phyloP scores from a whole-genome alignment of 2,888 invertebrate species.

The Temnothorax unifasciatus region DNA sequence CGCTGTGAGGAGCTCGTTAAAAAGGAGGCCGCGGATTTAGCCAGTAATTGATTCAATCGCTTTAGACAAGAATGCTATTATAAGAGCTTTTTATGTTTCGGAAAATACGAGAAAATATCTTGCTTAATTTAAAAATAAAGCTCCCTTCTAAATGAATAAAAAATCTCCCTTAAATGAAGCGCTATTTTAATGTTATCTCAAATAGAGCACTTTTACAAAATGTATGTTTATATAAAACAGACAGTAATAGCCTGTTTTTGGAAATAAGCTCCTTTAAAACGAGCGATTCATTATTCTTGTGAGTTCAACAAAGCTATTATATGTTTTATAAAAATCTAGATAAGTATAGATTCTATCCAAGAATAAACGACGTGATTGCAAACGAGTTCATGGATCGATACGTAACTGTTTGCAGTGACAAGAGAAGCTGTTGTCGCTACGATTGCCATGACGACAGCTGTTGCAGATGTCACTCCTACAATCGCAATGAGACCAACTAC shows the following conservation, averaged over 20 bases:
- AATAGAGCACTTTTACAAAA: background rate
- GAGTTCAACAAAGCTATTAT: background rate
- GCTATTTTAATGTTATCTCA: background rate
- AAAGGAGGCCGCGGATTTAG: background rate
- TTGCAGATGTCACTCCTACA: background rate
- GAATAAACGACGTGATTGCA: slow-evolving; percentile 17
- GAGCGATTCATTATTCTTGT: background rate
- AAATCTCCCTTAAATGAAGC: background rate
- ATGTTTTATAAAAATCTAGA: background rate
- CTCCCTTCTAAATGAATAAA: background rate
- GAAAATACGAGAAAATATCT: background rate
- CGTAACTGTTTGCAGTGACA: background rate
- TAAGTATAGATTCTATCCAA: background rate
- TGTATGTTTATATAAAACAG: background rate
- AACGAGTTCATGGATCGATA: background rate
- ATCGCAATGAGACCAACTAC: background rate
- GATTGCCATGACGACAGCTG: background rate
- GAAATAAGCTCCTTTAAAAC: background rate
- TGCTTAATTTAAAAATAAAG: background rate
- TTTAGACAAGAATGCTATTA: slow-evolving; percentile 7
- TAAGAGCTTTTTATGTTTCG: background rate
- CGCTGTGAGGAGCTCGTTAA: slow-evolving; percentile 35
- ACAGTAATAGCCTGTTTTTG: background rate
- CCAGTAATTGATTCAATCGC: slow-evolving; percentile 7
- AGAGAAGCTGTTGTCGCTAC: background rate